Base-by-base conservation (phyloP, 30 jellyfish, hydroid and myxozoan genomes). In the Cassiopea xamachana region DNA sequence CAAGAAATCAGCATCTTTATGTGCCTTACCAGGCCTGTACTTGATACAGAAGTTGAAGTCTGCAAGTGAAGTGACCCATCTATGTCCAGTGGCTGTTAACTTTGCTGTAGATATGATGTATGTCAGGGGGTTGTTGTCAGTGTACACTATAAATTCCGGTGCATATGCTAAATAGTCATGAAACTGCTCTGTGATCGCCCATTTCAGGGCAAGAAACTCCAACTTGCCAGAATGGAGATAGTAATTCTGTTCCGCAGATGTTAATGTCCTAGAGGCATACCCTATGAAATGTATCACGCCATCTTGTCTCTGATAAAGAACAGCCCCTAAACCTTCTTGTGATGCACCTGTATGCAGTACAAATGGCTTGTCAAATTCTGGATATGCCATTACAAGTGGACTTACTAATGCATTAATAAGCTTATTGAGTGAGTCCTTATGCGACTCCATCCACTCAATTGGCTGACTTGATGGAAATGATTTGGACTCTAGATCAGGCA, bases 121-220 rank as follows among this genome's bases (percentile, higher is more conserved):
- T 43, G 88, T 72, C 10, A 89, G 81, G 46, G 96, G 92, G 76
- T 89, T 80, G 46, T 89, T 89, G 71, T 89, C 96, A 39, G 87
- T 79, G 69, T 59, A 88, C 50, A 68, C 92, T 1, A 84, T 89
- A 59, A 79, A 80, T 2, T 43, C n/a, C 0, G 87, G 80, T 2
- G 81, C 96, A 81, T 89, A 68, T 43, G 15, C 48, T 48, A 89
- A 47, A 45, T 19, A 68, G 49, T 89, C 96, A 58, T 76, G 86
- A 60, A 27, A 89, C 67, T 79, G 75, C 16, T 80, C 91, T 18
- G 93, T 80, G 17, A 89, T 60, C 1, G 91, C 92, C 96, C 96
- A 89, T 47, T 89, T 79, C 60, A 89, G 64, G 15, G 92, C 82
- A 1, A 89, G 64, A 87, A 79, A 79, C 55, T 90, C 97, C 46